Evolutionary conservation across 1,140 invertebrate genomes (phyloP).

Genomic region (Drosophila nigrodunni): DNA sequence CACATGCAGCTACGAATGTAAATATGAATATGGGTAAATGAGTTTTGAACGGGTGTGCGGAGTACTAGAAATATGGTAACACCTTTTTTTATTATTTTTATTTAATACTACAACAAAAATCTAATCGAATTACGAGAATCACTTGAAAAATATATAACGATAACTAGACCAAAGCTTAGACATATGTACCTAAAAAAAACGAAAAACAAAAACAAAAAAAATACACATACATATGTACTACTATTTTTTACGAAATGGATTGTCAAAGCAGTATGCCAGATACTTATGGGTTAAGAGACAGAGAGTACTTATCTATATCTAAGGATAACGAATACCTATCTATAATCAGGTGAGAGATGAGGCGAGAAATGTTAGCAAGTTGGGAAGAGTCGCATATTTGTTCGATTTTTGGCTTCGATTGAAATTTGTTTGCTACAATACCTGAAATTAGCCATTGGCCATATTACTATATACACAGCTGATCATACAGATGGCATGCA

Average conservation of each 20-base stretch:
- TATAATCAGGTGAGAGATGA: conserved; percentile 7
- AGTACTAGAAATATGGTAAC: not conserved
- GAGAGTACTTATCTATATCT: conserved; percentile 37
- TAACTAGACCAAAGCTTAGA: conserved; percentile 81
- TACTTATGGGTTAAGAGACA: conserved; percentile 45
- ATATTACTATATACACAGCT: conserved; percentile 32
- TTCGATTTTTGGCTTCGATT: conserved; percentile 51
- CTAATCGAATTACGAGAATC: conserved; percentile 46
- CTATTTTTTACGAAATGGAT: conserved; percentile 55
- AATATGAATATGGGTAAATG: conserved; percentile 14
- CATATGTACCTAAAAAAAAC: conserved; percentile 57
- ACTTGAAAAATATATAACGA: conserved; percentile 41
- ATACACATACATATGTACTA: conserved; percentile 57
- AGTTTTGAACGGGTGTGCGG: not conserved
- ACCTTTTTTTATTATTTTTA: conserved; percentile 24
- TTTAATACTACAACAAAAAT: conserved; percentile 16
- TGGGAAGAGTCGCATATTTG: conserved; percentile 33
- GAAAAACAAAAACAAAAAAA: not conserved
- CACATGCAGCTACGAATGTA: conserved; percentile 14
- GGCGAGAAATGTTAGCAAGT: not conserved
- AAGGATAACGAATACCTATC: conserved; percentile 24
- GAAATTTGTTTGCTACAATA: conserved; percentile 69
- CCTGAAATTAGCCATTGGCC: conserved; percentile 73
- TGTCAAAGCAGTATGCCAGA: conserved; percentile 2
- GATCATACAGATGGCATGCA: conserved; percentile 21